A percentile compares a stretch with the other conserved stretches of the same genome.
Evolutionary conservation across 1,140 invertebrate genomes (phyloP).

Genomic region (Conopomorpha cramerella): DNA sequence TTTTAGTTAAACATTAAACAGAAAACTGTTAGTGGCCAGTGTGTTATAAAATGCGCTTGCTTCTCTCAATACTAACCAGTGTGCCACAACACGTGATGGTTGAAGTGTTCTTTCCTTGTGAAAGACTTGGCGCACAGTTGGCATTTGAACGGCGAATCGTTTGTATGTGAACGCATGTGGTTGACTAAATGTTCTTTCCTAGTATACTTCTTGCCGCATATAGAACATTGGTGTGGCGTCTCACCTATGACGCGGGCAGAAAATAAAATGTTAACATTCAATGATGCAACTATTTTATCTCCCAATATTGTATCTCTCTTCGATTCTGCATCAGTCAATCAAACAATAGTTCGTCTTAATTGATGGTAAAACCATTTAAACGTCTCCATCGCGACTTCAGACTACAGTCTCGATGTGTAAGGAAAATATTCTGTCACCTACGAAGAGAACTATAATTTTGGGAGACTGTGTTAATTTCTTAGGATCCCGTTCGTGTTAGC

Average conservation of each 20-base stretch:
- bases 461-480: slow-evolving; percentile 5
- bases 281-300: slow-evolving; percentile 52
- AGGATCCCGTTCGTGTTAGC: no score
- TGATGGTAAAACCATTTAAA: no score
- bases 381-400: no score
- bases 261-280: slow-evolving; percentile 57
- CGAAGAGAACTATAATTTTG: slow-evolving; percentile 6
- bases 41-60: background rate
- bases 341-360: background rate
- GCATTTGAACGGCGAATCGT: slow-evolving; percentile 79
- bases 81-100: slow-evolving; percentile 86
- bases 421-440: no score
- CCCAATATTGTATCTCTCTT: slow-evolving; percentile 10
- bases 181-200: slow-evolving; percentile 77
- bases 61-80: slow-evolving; percentile 64
- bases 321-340: no score
- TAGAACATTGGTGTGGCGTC: slow-evolving; percentile 74
- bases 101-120: slow-evolving; percentile 83
- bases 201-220: slow-evolving; percentile 78
- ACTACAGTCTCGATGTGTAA: no score
- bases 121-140: slow-evolving; percentile 87
- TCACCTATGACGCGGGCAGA: slow-evolving; percentile 61
- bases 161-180: slow-evolving; percentile 81
- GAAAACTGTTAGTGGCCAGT: background rate
- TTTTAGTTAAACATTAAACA: background rate